Percentiles rank a stretch among this genome's conserved stretches.
These are phyloP conservation scores for Panopea generosa DNA, from an alignment of 2,888 invertebrate species.

Conservation along the genomic window DNA sequence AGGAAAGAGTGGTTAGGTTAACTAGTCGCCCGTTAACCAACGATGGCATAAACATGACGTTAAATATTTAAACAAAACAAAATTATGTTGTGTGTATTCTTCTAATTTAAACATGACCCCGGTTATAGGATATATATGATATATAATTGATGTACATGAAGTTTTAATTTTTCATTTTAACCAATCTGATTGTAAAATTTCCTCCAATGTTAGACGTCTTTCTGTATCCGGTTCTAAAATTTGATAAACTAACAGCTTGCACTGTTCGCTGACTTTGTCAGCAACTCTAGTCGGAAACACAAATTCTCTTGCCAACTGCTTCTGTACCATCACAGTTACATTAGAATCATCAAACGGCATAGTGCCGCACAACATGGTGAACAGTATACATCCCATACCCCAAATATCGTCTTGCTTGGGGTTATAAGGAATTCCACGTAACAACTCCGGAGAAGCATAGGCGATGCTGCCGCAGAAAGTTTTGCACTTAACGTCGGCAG, in stretches of 20 bases:
- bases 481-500: conserved; percentile 90
- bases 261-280: conserved; percentile 85
- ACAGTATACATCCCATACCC: conserved; percentile 91
- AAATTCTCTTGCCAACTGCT: conserved; percentile 87
- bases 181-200: conserved; percentile 69
- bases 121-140: too few relatives aligned
- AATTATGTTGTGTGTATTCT: too few relatives aligned
- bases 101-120: too few relatives aligned
- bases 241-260: conserved; percentile 91
- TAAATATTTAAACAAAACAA: too few relatives aligned
- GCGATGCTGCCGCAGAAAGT: conserved; percentile 94
- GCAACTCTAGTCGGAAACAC: conserved; percentile 87
- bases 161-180: conserved; percentile 43
- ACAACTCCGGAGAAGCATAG: conserved; percentile 94
- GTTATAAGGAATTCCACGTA: conserved; percentile 88
- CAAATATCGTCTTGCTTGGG: conserved; percentile 89
- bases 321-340: conserved; percentile 91
- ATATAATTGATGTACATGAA: too few relatives aligned
- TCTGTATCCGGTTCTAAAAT: conserved; percentile 94
- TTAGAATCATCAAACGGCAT: conserved; percentile 93
- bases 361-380: conserved; percentile 92
- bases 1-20: too few relatives aligned
- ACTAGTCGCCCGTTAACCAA: too few relatives aligned
- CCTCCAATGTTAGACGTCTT: conserved; percentile 89
- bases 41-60: too few relatives aligned